Evolutionary conservation across 2,888 invertebrate species (phyloP), one percentile per base, ranked within the genome.

Genomic region (Pomacea canaliculata): DNA sequence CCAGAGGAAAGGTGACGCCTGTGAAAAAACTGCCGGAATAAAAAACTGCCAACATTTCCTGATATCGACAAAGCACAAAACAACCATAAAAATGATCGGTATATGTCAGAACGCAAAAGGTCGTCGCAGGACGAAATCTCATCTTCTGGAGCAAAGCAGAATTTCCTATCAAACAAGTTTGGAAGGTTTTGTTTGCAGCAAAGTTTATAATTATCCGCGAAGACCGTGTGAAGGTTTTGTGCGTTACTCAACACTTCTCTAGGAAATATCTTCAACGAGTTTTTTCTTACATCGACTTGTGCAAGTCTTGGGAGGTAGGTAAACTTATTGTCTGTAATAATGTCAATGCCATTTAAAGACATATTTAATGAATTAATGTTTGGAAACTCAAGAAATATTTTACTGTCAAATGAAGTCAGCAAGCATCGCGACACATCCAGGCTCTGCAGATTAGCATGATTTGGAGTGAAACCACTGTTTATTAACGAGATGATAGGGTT

Each of bases 81-180:
- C 9, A 62, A 1, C 76, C 76, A 76, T 10, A 76, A 19, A 16
- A 69, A 48, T 9, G 8, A n/a, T 27, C 72, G 1, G 19, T 67
- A 69, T 16, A 76, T n/a, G 16, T 67, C 59, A 12, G 66, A 51
- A 13, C 51, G 60, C 23, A 76, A 37, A 27, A 76, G 49, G 48
- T 76, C 71, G 13, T 65, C 59, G 23, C 76, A 76, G 19, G 76
- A 71, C 19, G 76, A 76, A 23, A 76, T 59, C n/a, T 70, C 76
- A 70, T 71, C 67, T 18, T 8, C 27, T 23, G 76, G 76, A 46
- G 71, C 66, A n/a, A 65, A 8, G 49, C 76, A 76, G 0, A 7
- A 49, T 7, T 48, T 23, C 18, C 16, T 59, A 18, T 37, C 23
- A 46, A 71, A 37, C 16, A 63, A 49, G 7, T 37, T 18, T 19